Evolutionary conservation across 1,140 invertebrate genomes (phyloP).

Genomic region (Panagrolaimus sp.): DNA sequence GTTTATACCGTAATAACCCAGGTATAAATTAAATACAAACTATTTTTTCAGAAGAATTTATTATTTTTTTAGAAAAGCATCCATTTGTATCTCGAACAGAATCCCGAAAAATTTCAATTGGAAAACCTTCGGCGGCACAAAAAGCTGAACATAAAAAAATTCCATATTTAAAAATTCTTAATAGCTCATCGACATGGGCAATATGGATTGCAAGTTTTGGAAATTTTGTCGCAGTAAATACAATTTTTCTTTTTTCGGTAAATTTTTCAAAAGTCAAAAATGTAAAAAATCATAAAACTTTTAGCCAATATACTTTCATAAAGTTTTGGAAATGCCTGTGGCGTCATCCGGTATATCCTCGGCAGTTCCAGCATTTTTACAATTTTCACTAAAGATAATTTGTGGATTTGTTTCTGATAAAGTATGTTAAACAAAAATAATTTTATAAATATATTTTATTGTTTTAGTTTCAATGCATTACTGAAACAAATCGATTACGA

Average conservation of each 20-base stretch:
- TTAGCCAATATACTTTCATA: conserved; percentile 39
- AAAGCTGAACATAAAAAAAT: conserved; percentile 46
- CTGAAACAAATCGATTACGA: conserved; percentile 55
- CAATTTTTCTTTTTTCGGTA: conserved; percentile 48
- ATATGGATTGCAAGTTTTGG: conserved; percentile 54
- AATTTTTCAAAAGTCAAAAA: no score
- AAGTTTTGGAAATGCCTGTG: conserved; percentile 51
- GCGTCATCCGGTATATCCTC: conserved; percentile 55
- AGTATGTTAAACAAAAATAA: conserved; percentile 32
- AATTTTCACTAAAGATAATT: conserved; percentile 50
- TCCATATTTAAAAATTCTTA: conserved; percentile 46
- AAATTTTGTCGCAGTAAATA: conserved; percentile 45
- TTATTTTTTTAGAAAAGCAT: conserved; percentile 22
- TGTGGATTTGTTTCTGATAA: conserved; percentile 47
- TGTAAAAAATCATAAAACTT: no score
- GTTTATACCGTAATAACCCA: conserved; percentile 55
- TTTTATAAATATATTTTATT: not conserved
- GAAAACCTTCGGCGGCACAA: conserved; percentile 45
- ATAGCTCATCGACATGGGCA: conserved; percentile 55
- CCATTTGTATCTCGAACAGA: conserved; percentile 54
- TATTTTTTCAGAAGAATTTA: no score
- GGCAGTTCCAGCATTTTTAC: conserved; percentile 53
- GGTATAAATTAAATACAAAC: no score
- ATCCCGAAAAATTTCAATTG: conserved; percentile 50
- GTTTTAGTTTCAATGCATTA: conserved; percentile 42